Percentiles rank a stretch among this genome's conserved stretches.
These are phyloP conservation scores for Xiphydria camelus DNA, from an alignment of 2,888 invertebrate genomes.

Conservation along the genomic window DNA sequence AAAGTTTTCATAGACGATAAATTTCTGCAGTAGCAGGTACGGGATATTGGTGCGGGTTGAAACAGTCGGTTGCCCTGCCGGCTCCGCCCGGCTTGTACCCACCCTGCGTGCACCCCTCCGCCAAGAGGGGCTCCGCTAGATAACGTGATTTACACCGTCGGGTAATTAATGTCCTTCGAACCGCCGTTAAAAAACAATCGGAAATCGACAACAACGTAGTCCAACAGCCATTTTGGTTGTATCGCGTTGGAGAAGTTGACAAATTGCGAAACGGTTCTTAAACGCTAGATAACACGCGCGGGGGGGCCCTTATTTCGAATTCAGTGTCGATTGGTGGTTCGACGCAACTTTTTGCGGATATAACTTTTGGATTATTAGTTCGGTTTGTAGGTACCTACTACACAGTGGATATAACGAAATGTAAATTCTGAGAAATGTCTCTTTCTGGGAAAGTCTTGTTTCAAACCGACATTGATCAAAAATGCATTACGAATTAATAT, in stretches of 20 bases:
- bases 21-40: slow-evolving; percentile 33
- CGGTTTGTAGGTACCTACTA: too few species aligned
- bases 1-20: slow-evolving; percentile 32
- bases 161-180: slow-evolving; percentile 49
- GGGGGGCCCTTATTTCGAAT: too few species aligned
- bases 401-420: too few species aligned
- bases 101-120: background rate
- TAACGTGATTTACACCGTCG: slow-evolving; percentile 51
- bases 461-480: too few species aligned
- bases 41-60: slow-evolving; percentile 49
- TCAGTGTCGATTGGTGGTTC: too few species aligned
- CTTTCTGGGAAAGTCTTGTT: too few species aligned
- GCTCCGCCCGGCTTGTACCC: background rate
- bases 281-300: too few species aligned
- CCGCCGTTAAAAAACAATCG: slow-evolving; percentile 45
- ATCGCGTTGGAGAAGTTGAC: slow-evolving; percentile 1
- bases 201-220: slow-evolving; percentile 49
- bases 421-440: too few species aligned
- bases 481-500: too few species aligned
- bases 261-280: too few species aligned
- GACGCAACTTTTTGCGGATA: too few species aligned
- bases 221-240: slow-evolving; percentile 28
- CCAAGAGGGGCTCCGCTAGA: slow-evolving; percentile 28
- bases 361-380: too few species aligned
- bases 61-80: slow-evolving; percentile 30